phyloP scores from a whole-genome alignment of 2,113 vertebrate genomes.

The Ovibos moschatus region DNA sequence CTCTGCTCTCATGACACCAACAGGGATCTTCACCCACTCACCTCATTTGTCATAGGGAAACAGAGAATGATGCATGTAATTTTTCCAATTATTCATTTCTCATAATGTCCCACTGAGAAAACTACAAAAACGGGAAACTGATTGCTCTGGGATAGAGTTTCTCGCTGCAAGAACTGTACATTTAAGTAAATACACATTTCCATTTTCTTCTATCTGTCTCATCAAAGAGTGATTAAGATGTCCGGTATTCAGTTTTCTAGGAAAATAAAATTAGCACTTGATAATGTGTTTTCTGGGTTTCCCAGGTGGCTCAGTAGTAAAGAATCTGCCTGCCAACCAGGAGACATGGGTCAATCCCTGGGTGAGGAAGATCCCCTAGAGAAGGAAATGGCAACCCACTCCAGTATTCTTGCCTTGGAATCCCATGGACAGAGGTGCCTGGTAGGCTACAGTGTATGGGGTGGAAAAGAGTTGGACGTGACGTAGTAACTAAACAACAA shows the following conservation, averaged over 20 bases:
- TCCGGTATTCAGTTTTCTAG: not conserved
- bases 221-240: not conserved
- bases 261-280: not conserved
- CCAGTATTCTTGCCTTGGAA: not conserved
- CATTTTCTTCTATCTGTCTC: not conserved
- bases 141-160: not conserved
- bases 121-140: not conserved
- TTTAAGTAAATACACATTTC: not conserved
- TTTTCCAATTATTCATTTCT: not conserved
- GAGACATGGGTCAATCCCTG: not conserved
- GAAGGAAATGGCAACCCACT: not conserved
- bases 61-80: not conserved
- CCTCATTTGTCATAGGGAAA: not conserved
- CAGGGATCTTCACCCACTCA: not conserved
- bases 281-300: not conserved
- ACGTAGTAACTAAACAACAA: not conserved
- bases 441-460: not conserved
- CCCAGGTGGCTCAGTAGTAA: not conserved
- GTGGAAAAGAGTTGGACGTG: not conserved
- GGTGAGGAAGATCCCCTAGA: not conserved
- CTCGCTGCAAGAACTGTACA: not conserved
- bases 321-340: not conserved
- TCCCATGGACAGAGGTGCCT: not conserved
- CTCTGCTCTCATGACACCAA: not conserved
- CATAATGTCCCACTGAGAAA: not conserved